Base-by-base conservation (phyloP, 2,797 vertebrate species). In the Rhincodon typus region DNA sequence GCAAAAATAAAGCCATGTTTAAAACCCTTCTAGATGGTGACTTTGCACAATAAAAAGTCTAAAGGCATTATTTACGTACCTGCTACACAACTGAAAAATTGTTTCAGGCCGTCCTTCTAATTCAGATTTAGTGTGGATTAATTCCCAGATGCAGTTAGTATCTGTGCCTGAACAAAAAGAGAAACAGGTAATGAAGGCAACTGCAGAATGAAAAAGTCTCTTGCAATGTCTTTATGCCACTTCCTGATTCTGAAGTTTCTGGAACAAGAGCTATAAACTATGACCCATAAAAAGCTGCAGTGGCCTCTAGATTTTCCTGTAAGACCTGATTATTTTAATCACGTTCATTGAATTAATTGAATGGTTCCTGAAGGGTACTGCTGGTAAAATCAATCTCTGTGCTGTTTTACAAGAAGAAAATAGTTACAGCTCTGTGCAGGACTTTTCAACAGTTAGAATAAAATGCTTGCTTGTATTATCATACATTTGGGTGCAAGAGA, bases 91-190 rank as follows among this genome's bases (percentile, higher is more conserved):
- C 96, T 99, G 99, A 97, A 99, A 99, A 96, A 98, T 96, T 0
- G 98, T 99, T 97, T 99, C 99, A 0, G 99, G 99, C 95, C 99
- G 98, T 79, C 99, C 99, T 97, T 99, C 98, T 95, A 98, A 96
- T 96, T 99, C 99, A 94, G 99, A 99, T 97, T 98, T 98, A 0
- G 98, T 99, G 97, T 99, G 99, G 97, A 99, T 98, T 97, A 99
- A 97, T 97, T 99, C 99, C 99, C 99, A 99, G 95, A 99, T 97
- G 96, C 98, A 98, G 97, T 97, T 98, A 96, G 98, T 99, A 96
- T 99, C 99, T 67, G 98, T 97, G 96, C 98, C 98, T 97, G 97
- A 23, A 69, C 42, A 6, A 38, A 34, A 96, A 62, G 57, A 96
- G 2, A 93, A 23, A 70, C n/a, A 82, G 96, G 57, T 69, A 96